Base-by-base conservation (phyloP, 2,888 invertebrate genomes). In the Mamestra brassicae region DNA sequence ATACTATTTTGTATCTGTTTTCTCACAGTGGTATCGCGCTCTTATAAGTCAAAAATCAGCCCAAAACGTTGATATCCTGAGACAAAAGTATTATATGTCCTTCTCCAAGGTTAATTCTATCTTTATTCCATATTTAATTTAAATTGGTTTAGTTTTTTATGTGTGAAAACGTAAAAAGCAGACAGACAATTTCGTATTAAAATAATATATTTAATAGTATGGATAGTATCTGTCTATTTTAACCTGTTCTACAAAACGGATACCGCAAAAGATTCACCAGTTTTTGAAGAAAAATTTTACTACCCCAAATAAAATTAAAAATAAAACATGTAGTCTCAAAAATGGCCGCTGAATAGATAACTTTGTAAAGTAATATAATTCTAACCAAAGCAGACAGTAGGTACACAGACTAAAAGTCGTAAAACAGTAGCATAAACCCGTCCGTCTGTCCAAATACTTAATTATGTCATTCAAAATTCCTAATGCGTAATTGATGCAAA, bases 401-500 rank as follows among this genome's bases (percentile, higher is more conserved):
- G 60, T n/a, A 82, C 34, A 82, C 54, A 54, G 71, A 13, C 47
- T 78, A 78, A 78, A 63, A 58, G 47, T n/a, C 52, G 50, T 78
- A 83, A 78, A 78, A 79, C 80, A 72, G 65, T 72, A 74, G 84
- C 84, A 78, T 78, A 70, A 78, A 78, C 85, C 88, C 73, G 88
- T 89, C 72, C 81, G 90, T 92, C 87, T 90, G 88, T 76, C 63
- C 75, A 66, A 47, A 74, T 81, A 82, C 91, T 92, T 92, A 93
- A 94, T 94, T 92, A 93, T 92, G 90, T 90, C 88, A 92, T 94
- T 92, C 87, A 87, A 92, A 92, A 93, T 91, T 78, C 92, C 90
- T 92, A 93, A 93, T 92, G 92, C 83, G 91, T 92, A 94, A 94
- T 94, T 92, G 92, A 95, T 94, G 94, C 93, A 94, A 95, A 95